A percentile compares a stretch with the other conserved stretches of the same genome.
These are phyloP conservation scores for Albula goreensis DNA, from an alignment of 2,113 vertebrate genomes.

Conservation along the genomic window DNA sequence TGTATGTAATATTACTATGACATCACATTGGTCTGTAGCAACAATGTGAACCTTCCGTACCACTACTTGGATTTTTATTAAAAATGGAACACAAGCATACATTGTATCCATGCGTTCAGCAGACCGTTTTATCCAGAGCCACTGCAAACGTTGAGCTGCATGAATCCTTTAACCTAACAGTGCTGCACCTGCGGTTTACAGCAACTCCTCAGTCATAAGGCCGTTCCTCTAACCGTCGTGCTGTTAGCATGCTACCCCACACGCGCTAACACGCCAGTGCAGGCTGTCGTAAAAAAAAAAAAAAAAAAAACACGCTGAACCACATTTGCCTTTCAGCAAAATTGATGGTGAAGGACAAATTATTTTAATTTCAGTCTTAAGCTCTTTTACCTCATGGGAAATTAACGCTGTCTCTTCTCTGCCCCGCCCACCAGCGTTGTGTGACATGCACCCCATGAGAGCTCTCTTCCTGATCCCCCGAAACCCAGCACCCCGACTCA, in stretches of 20 bases:
- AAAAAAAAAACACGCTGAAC: background rate
- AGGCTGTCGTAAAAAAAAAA: background rate
- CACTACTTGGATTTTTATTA: no score
- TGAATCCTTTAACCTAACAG: background rate
- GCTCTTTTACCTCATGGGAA: background rate
- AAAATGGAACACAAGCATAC: no score
- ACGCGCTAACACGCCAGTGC: no score
- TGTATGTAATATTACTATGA: no score
- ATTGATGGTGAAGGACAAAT: background rate
- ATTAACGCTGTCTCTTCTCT: background rate
- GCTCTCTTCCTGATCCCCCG: slow-evolving; percentile 97
- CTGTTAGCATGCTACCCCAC: no score
- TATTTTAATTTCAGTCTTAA: background rate
- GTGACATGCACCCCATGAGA: slow-evolving; percentile 99
- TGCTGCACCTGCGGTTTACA: background rate
- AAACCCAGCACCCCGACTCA: slow-evolving; percentile 93
- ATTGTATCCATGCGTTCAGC: no score
- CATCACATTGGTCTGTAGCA: background rate
- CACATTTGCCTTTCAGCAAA: background rate
- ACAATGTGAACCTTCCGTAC: background rate
- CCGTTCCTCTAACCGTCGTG: no score
- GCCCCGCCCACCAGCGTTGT: slow-evolving; percentile 75
- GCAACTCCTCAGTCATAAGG: no score
- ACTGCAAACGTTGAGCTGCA: no score
- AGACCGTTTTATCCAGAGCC: no score